Base-by-base conservation (phyloP, 2,888 invertebrate genomes). In the Caenorhabditis sulstoni region DNA sequence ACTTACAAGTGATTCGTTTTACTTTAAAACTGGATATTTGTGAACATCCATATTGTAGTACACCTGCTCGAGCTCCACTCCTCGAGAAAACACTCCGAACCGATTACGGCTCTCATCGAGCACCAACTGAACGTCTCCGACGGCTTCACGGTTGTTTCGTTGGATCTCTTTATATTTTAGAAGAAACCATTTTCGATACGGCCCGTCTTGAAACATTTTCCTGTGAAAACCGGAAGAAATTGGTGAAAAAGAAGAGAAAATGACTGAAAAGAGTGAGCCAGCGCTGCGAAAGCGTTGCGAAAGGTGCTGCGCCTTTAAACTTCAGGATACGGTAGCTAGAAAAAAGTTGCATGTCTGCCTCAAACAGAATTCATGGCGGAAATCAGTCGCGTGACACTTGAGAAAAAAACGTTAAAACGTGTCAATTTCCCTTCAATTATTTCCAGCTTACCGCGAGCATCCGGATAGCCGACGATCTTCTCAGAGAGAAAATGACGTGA, bases 31-130 rank as follows among this genome's bases (percentile, higher is more conserved):
- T 2, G 71, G 71, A 44, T 41, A 71, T n/a, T 50, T 71, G 4
- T 23, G 7, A 22, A 71, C 71, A 23, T 62, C 57, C 57, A 57
- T 71, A 14, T 64, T 62, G n/a, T 39, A 71, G 22, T 49, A 71
- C 8, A 64, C 39, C 9, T 18, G 20, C 18, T 71, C 71, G 11
- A 71, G 16, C 16, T 62, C 57, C 39, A 57, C 71, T 14, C n/a
- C 20, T 22, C 64, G 29, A 3, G 20, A n/a, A 50, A 39, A 41
- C n/a, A 71, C 71, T 0, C 14, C 14, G 1, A 71, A 18, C 9
- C 16, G 9, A 18, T 57, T 47, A 12, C 22, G 62, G 3, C 20
- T 8, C 23, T 41, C 62, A 20, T 64, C 57, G 3, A 71, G 37
- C 18, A 61, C 14, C 2, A 64, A 9, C 16, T 45, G 62, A 1